Conservation (phyloP, 1,140 invertebrate genomes). For the Drosophila ogumai region DNA sequence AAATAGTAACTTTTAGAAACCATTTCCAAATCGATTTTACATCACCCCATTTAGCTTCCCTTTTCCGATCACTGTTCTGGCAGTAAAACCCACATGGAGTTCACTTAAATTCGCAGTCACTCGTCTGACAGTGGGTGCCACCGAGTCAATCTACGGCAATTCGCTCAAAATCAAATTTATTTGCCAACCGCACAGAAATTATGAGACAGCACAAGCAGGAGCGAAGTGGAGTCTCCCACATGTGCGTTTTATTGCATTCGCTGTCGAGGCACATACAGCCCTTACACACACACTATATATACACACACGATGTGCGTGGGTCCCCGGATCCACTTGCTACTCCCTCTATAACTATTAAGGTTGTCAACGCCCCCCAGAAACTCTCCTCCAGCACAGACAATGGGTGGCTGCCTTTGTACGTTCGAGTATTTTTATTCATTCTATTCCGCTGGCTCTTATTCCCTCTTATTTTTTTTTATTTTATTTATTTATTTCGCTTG, state of each 20-base stretch:
- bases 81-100: constrained; percentile 30
- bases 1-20: not conserved
- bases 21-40: no score
- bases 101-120: constrained; percentile 48
- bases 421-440: constrained; percentile 81
- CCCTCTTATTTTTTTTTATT: constrained; percentile 34
- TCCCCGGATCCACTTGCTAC: not conserved
- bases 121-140: constrained; percentile 14
- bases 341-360: constrained; percentile 42
- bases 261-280: constrained; percentile 30
- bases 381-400: constrained; percentile 28
- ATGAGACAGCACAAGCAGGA: constrained; percentile 39
- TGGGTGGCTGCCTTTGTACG: constrained; percentile 63
- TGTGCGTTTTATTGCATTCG: constrained; percentile 79
- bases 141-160: constrained; percentile 64
- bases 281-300: not conserved
- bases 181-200: constrained; percentile 75
- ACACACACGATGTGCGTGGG: constrained; percentile 25
- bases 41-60: not conserved
- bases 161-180: constrained; percentile 80
- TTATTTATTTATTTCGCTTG: constrained; percentile 76
- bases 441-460: constrained; percentile 54
- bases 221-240: constrained; percentile 43
- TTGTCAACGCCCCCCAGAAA: constrained; percentile 28
- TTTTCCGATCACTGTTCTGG: constrained; percentile 1